Evolutionary conservation across 64 coral and sea anemone genomes (phyloP).

Genomic region (Dendronephthya gigantea): DNA sequence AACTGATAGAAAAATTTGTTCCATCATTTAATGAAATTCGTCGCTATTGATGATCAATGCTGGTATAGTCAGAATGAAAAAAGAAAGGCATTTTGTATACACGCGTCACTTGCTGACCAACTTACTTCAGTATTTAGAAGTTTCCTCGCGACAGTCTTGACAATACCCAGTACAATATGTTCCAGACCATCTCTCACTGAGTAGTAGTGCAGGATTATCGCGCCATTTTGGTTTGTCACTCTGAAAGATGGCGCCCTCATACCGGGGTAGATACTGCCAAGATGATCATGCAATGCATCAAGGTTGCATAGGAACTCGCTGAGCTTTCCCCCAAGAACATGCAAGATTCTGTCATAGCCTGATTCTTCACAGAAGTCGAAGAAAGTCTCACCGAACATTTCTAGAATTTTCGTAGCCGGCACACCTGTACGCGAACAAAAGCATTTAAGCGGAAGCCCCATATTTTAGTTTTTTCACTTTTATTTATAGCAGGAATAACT

Average conservation of each 20-base stretch:
- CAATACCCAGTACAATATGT: conserved; percentile 66
- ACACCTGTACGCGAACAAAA: conserved; percentile 46
- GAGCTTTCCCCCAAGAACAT: conserved; percentile 63
- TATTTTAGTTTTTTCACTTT: neutral
- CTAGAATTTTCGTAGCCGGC: conserved; percentile 45
- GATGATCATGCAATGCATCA: conserved; percentile 71
- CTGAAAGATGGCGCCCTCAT: conserved; percentile 82
- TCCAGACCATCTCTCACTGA: conserved; percentile 64
- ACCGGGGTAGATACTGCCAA: conserved; percentile 56
- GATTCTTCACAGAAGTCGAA: conserved; percentile 79
- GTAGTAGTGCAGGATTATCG: conserved; percentile 68
- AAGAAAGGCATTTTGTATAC: too few relatives aligned
- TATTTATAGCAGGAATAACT: too few relatives aligned
- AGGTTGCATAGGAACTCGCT: conserved; percentile 65
- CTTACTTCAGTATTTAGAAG: conserved; percentile 66
- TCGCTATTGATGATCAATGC: too few relatives aligned
- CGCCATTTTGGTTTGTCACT: conserved; percentile 62
- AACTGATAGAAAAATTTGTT: too few relatives aligned
- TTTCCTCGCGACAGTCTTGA: conserved; percentile 65
- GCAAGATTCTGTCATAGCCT: conserved; percentile 65
- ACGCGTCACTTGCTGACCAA: neutral
- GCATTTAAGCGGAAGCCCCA: neutral
- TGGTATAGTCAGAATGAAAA: too few relatives aligned
- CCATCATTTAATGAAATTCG: too few relatives aligned
- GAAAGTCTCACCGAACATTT: conserved; percentile 71